Conservation (phyloP, 1,140 invertebrate species). For the Heliconius himera region DNA sequence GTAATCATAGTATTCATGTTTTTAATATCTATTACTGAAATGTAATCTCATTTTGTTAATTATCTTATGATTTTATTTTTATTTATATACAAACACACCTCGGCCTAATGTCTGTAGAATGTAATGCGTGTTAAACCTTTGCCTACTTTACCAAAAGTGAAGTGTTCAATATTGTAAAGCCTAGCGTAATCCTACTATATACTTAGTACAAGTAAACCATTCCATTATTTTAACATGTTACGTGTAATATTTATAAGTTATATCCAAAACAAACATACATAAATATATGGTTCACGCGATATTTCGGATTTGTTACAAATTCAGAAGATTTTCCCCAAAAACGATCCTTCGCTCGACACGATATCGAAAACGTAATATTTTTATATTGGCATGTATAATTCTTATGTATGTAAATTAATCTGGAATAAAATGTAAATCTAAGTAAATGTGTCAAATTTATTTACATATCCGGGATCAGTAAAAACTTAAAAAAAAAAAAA, state of each 20-base stretch:
- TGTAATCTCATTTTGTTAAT: constrained; percentile 69
- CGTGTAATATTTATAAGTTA: constrained; percentile 35
- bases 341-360: constrained; percentile 6
- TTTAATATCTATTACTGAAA: constrained; percentile 59
- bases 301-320: constrained; percentile 3
- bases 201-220: constrained; percentile 71
- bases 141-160: constrained; percentile 56
- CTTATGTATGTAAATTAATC: constrained; percentile 69
- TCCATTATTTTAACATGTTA: constrained; percentile 56
- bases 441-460: constrained; percentile 54
- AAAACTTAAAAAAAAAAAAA: constrained; percentile 35
- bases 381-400: constrained; percentile 75
- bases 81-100: constrained; percentile 32
- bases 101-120: constrained; percentile 44
- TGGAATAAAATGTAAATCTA: constrained; percentile 76
- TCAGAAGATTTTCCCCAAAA: neutral
- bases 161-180: constrained; percentile 59
- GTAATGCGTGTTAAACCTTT: constrained; percentile 29
- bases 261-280: constrained; percentile 6
- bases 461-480: constrained; percentile 34
- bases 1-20: constrained; percentile 34
- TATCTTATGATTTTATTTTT: constrained; percentile 43
- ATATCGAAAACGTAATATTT: constrained; percentile 57
- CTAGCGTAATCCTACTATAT: constrained; percentile 41
- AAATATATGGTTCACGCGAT: neutral